phyloP scores from a whole-genome alignment of 2,797 vertebrate species.

The Muscicapa comitata region DNA sequence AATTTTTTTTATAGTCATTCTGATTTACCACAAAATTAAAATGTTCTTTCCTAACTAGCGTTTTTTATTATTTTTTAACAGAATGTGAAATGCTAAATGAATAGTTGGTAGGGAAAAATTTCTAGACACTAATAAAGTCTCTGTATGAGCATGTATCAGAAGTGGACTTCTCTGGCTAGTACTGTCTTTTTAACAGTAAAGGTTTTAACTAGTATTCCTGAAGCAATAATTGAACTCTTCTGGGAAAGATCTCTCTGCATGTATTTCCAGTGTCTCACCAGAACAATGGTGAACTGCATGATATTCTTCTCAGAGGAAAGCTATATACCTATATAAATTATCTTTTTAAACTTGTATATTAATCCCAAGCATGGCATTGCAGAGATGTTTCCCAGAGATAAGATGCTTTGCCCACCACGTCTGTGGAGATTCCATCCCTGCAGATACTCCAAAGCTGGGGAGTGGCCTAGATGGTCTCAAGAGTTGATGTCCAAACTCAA shows the following conservation, averaged over 20 bases:
- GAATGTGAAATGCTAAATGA: neutral
- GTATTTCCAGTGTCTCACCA: neutral
- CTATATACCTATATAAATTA: neutral
- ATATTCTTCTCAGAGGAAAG: neutral
- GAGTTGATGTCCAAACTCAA: neutral
- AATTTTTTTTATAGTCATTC: constrained; percentile 13
- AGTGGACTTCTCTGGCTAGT: neutral
- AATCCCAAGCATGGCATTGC: neutral
- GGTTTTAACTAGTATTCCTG: neutral
- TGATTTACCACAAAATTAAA: constrained; percentile 41
- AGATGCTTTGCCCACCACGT: neutral
- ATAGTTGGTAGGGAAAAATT: neutral
- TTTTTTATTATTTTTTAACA: neutral
- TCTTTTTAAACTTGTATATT: neutral
- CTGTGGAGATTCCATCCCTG: neutral
- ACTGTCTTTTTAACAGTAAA: neutral
- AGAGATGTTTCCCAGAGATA: neutral
- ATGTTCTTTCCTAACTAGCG: neutral
- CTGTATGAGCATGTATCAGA: neutral
- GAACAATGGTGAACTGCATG: neutral
- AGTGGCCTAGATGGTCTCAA: neutral
- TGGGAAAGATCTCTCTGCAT: neutral
- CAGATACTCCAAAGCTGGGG: neutral
- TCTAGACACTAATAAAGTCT: neutral
- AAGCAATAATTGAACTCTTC: neutral